Conservation (phyloP, 2,888 invertebrate genomes). For the Leucozona laternaria region DNA sequence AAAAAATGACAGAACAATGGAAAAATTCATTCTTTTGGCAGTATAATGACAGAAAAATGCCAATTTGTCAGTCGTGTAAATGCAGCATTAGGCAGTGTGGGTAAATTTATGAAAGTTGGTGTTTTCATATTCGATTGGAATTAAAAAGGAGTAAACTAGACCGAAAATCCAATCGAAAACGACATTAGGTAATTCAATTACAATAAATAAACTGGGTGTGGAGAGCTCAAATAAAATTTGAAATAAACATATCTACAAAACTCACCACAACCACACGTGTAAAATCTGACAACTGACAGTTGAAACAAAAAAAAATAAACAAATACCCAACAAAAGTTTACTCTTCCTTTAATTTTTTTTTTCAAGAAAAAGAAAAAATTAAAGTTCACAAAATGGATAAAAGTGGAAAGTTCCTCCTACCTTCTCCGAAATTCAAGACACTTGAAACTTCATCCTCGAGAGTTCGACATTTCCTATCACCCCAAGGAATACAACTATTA, state of each 20-base stretch:
- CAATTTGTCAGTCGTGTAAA: no score
- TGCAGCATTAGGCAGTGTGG: no score
- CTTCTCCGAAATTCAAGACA: slow-evolving; percentile 80
- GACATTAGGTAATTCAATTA: no score
- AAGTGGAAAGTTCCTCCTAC: slow-evolving; percentile 79
- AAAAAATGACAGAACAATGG: no score
- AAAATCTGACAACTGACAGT: slow-evolving; percentile 42
- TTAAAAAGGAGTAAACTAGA: no score
- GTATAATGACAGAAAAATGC: no score
- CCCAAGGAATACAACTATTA: slow-evolving; percentile 82
- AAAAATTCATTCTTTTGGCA: no score
- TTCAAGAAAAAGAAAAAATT: background rate
- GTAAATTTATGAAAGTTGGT: no score
- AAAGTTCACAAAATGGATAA: slow-evolving; percentile 77
- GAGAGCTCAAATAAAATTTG: background rate
- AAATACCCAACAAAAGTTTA: slow-evolving; percentile 20
- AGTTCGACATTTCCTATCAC: slow-evolving; percentile 79
- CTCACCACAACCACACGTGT: slow-evolving; percentile 25
- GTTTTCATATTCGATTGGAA: no score
- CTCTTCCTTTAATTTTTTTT: background rate
- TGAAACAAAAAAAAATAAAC: slow-evolving; percentile 45
- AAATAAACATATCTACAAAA: slow-evolving; percentile 22
- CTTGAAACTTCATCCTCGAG: slow-evolving; percentile 49
- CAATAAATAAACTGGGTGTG: no score
- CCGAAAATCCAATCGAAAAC: no score